Percentiles rank a stretch among this genome's conserved stretches.
These are phyloP conservation scores for Capromys pilorides DNA, from an alignment of 2,797 vertebrate genomes.

Conservation along the genomic window DNA sequence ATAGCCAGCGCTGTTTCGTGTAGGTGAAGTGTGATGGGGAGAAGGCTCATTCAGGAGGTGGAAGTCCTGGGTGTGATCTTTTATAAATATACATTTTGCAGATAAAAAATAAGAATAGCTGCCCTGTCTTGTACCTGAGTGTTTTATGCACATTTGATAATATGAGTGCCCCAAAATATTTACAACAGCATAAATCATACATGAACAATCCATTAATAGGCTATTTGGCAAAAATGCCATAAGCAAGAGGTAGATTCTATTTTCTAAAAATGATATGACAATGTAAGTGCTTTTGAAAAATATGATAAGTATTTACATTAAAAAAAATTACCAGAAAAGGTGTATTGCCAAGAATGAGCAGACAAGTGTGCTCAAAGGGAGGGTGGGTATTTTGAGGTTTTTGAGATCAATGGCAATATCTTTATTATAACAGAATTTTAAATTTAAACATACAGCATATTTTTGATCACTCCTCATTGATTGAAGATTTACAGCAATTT, in stretches of 20 bases:
- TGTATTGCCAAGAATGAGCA: not conserved
- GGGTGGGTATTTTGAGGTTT: not conserved
- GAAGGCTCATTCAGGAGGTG: not conserved
- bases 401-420: not conserved
- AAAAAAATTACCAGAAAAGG: not conserved
- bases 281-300: not conserved
- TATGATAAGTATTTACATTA: not conserved
- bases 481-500: no score
- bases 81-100: not conserved
- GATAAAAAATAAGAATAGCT: not conserved
- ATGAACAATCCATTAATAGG: not conserved
- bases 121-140: not conserved
- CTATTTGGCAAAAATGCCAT: not conserved
- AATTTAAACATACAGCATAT: not conserved
- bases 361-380: not conserved
- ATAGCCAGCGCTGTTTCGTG: not conserved
- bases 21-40: not conserved
- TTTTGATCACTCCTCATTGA: no score
- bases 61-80: not conserved
- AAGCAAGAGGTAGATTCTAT: not conserved
- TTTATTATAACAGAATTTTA: not conserved
- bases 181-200: not conserved
- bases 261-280: not conserved
- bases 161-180: not conserved
- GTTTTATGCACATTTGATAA: not conserved